Percentiles rank a stretch among this genome's conserved stretches.
Evolutionary conservation across 2,113 vertebrate genomes (phyloP).

Genomic region (Oreochromis niloticus): DNA sequence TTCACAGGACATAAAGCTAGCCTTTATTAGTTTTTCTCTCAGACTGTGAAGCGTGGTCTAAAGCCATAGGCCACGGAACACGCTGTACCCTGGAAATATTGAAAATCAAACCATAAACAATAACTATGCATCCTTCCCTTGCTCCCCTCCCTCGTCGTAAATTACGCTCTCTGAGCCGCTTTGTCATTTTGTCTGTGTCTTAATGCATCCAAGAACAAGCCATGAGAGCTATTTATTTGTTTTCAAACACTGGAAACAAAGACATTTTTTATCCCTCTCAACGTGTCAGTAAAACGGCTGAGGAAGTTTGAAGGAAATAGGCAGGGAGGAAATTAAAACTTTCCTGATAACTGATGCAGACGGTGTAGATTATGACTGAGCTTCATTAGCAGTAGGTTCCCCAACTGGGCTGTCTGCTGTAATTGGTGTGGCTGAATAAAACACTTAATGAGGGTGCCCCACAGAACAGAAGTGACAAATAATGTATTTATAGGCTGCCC

Average conservation of each 20-base stretch:
- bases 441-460: constrained; percentile 42
- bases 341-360: constrained; percentile 37
- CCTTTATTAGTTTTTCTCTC: constrained; percentile 49
- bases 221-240: neutral
- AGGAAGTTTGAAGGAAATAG: neutral
- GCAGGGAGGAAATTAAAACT: constrained; percentile 7
- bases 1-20: constrained; percentile 72
- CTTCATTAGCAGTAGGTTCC: constrained; percentile 43
- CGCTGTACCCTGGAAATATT: constrained; percentile 25
- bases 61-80: constrained; percentile 45
- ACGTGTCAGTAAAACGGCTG: constrained; percentile 5
- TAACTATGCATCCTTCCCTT: neutral
- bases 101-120: constrained; percentile 55
- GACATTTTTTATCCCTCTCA: neutral
- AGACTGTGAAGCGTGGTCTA: constrained; percentile 5
- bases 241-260: neutral
- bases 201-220: constrained; percentile 20
- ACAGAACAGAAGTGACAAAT: constrained; percentile 36
- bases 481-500: constrained; percentile 31
- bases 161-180: neutral
- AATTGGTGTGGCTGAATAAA: constrained; percentile 41
- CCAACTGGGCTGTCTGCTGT: constrained; percentile 19
- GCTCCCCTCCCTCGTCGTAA: neutral
- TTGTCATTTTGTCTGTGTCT: neutral
- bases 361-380: constrained; percentile 9